Base-by-base conservation (phyloP, 2,113 vertebrate genomes). In the Corythornis cristatus region DNA sequence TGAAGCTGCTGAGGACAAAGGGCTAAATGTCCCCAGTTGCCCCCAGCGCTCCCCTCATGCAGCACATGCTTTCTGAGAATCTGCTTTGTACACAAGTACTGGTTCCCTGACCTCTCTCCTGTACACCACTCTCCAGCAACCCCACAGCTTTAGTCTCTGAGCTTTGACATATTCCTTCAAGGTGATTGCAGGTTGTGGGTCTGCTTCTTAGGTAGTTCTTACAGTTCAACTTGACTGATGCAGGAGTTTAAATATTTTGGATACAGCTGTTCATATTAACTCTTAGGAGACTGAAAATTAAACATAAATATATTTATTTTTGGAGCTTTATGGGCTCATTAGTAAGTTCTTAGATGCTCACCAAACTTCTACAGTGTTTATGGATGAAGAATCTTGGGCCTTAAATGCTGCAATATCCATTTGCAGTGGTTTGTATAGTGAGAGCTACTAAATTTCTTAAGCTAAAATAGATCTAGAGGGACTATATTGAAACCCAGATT, bases 41-140 rank as follows among this genome's bases (percentile, higher is more conserved):
- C 31, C 23, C 18, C 51, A 74, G 5, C 4, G 1, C 26, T 42
- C 26, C 22, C 4, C 31, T 94, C 10, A 1, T 5, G 79, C 16
- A 19, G 46, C 60, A 12, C 35, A 9, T 0, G 0, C 42, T 60
- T 72, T 60, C 56, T 40, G 57, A 42, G 25, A 37, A 78, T 0
- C 64, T 68, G 58, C 23, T 50, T 40, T 6, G 3, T 61, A 3
- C 5, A 1, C 21, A 4, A 3, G 0, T 15, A 3, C 2, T 26
- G 54, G 21, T 70, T 85, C 35, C 35, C 58, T 67, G 57, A 9
- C 9, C 33, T 68, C 11, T 61, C 29, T 53, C 23, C 18, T 78
- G 29, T 31, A 6, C 22, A 3, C 1, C 22, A 3, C 1, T 0
- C 23, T 70, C 9, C 15, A 13, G 6, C 21, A 42, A 17, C 7